Conservation (phyloP, 2,888 invertebrate genomes). For the Stenoptilia bipunctidactyla region DNA sequence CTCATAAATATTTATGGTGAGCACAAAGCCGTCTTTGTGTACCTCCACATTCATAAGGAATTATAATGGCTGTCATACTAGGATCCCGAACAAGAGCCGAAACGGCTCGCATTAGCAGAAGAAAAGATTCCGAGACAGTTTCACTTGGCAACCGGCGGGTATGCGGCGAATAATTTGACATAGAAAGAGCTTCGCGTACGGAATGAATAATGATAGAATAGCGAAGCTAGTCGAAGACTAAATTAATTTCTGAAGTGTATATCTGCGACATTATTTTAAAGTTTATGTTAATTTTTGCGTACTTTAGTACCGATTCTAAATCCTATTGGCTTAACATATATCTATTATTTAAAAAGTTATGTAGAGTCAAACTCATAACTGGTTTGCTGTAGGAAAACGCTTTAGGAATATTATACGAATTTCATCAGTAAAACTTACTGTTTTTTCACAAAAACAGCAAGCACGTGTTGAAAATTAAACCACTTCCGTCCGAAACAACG, state of each 20-base stretch:
- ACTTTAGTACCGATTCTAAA: too few relatives aligned
- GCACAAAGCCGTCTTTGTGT: slow-evolving; percentile 61
- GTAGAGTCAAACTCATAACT: too few relatives aligned
- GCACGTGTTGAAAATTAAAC: slow-evolving; percentile 16
- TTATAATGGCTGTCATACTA: slow-evolving; percentile 67
- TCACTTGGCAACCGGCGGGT: slow-evolving; percentile 49
- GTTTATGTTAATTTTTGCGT: too few relatives aligned
- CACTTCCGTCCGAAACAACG: slow-evolving; percentile 1
- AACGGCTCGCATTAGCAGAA: slow-evolving; percentile 58
- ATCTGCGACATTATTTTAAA: too few relatives aligned
- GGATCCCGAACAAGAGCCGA: slow-evolving; percentile 62
- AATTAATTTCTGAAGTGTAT: too few relatives aligned
- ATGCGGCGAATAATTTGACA: slow-evolving; percentile 50
- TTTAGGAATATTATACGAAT: too few relatives aligned
- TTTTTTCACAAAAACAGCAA: slow-evolving; percentile 17
- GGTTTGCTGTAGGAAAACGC: too few relatives aligned
- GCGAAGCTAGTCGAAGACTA: too few relatives aligned
- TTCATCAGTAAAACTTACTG: slow-evolving; percentile 38
- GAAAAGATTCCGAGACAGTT: slow-evolving; percentile 56
- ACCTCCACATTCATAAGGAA: slow-evolving; percentile 62
- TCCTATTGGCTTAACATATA: too few relatives aligned
- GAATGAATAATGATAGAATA: slow-evolving; percentile 32
- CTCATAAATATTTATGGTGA: slow-evolving; percentile 65
- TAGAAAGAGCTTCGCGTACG: slow-evolving; percentile 35
- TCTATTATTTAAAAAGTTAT: too few relatives aligned